Percentiles rank a stretch among this genome's conserved stretches.
Evolutionary conservation across 2,797 vertebrate genomes (phyloP).

Genomic region (Mycteria americana): DNA sequence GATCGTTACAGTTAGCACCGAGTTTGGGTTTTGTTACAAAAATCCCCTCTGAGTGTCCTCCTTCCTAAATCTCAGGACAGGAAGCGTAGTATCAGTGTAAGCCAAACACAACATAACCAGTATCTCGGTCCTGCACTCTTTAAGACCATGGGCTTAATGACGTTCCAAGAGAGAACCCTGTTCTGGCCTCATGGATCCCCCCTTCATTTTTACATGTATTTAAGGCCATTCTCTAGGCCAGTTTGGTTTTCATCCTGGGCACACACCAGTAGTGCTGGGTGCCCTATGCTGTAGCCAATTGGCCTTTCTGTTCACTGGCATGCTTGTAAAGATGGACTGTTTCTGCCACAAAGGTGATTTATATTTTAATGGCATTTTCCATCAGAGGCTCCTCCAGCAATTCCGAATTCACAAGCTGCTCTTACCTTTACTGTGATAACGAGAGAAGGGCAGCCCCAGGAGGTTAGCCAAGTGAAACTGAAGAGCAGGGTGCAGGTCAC

Average conservation of each 20-base stretch:
- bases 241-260: background rate
- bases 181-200: background rate
- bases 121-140: background rate
- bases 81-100: fast-evolving
- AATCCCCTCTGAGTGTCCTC: background rate
- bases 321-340: background rate
- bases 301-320: background rate
- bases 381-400: background rate
- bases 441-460: background rate
- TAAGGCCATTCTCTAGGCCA: background rate
- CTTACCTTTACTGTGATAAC: background rate
- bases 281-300: background rate
- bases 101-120: background rate
- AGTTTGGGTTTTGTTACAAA: background rate
- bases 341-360: background rate
- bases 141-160: background rate
- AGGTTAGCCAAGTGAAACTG: background rate
- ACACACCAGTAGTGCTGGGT: background rate
- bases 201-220: background rate
- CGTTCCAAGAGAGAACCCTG: background rate
- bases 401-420: background rate
- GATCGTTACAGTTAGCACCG: background rate
- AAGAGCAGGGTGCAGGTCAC: background rate
- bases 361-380: background rate
- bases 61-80: background rate